A percentile compares a stretch with the other conserved stretches of the same genome.
phyloP scores from a whole-genome alignment of 2,797 vertebrate genomes.

The Myotis planiceps region DNA sequence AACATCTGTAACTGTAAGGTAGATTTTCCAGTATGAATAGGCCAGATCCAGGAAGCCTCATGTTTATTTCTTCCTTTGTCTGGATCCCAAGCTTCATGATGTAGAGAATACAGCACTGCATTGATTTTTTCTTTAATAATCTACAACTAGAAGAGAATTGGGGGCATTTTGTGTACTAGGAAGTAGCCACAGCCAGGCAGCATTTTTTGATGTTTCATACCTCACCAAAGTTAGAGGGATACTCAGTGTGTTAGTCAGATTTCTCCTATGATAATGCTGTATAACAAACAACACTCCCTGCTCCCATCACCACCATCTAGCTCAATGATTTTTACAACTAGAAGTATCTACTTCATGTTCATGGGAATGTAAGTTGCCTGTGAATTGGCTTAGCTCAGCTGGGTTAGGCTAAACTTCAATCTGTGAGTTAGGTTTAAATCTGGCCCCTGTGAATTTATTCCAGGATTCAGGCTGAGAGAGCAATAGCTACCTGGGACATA shows the following conservation, averaged over 20 bases:
- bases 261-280: background rate
- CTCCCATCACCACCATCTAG: background rate
- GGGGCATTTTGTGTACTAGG: background rate
- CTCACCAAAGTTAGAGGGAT: background rate
- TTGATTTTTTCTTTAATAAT: constrained; percentile 12
- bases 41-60: background rate
- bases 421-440: background rate
- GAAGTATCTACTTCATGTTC: background rate
- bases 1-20: background rate
- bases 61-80: background rate
- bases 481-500: background rate
- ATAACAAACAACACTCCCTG: background rate
- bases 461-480: background rate
- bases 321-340: background rate
- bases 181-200: background rate
- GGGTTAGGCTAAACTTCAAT: background rate
- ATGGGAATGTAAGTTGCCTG: background rate
- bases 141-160: background rate
- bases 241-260: background rate
- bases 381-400: background rate
- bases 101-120: background rate
- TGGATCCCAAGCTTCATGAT: background rate
- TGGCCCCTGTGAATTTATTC: background rate
- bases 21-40: background rate
- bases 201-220: background rate